These are phyloP conservation scores for Napeogenes sylphis DNA, from an alignment of 2,888 invertebrate species.

Conservation along the genomic window DNA sequence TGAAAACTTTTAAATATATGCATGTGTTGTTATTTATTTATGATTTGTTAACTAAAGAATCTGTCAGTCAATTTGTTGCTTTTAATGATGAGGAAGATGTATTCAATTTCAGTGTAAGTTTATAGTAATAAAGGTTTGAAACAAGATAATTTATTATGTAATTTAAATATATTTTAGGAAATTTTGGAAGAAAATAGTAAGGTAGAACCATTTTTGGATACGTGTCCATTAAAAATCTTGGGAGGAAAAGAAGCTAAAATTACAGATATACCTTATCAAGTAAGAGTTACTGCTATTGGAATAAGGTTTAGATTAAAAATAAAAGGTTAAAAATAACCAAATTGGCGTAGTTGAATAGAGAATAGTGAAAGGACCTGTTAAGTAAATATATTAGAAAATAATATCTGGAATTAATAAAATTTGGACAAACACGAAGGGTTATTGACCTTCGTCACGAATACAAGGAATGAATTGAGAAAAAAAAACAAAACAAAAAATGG, in stretches of 20 bases:
- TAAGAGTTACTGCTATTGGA: slow-evolving; percentile 13
- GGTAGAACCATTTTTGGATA: slow-evolving; percentile 21
- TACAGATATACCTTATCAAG: slow-evolving; percentile 35
- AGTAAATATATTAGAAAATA: no score
- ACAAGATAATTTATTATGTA: background rate
- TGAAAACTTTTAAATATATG: slow-evolving; percentile 4
- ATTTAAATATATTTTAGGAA: slow-evolving; percentile 26
- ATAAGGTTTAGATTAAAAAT: background rate
- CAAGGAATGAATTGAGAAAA: no score
- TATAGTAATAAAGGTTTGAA: background rate
- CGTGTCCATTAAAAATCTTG: slow-evolving; percentile 34
- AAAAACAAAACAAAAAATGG: no score
- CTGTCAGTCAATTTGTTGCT: slow-evolving; percentile 5
- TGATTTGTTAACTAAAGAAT: background rate
- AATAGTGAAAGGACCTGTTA: no score
- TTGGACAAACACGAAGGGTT: no score
- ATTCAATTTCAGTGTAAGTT: slow-evolving; percentile 13
- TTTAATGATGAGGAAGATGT: background rate
- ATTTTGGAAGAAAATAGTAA: slow-evolving; percentile 32
- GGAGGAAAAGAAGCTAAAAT: slow-evolving; percentile 30
- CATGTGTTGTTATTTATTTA: background rate
- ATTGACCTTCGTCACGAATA: no score
- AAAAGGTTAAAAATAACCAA: background rate
- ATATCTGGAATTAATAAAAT: no score
- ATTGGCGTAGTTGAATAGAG: no score